Percentiles rank a stretch among this genome's conserved stretches.
phyloP scores from a whole-genome alignment of 2,888 invertebrate genomes.

The Tupiocoris notatus region DNA sequence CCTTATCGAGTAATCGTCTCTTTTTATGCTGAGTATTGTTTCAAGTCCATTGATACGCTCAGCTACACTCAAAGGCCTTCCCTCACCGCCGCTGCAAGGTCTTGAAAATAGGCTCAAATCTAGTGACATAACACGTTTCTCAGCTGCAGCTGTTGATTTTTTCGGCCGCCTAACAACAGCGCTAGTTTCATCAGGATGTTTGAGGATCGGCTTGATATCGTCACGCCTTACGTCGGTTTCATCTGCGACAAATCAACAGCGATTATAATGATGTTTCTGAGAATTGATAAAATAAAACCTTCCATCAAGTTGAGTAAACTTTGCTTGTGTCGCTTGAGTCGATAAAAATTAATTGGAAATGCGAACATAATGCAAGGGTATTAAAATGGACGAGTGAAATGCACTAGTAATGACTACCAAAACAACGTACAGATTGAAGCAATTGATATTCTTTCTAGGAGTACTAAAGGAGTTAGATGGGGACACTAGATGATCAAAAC shows the following conservation, averaged over 20 bases:
- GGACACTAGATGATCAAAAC: no score
- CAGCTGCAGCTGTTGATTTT: conserved; percentile 1
- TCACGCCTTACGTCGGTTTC: conserved; percentile 31
- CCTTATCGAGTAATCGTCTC: conserved; percentile 30
- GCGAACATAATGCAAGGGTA: no score
- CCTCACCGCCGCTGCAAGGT: conserved; percentile 19
- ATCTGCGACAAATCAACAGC: background rate
- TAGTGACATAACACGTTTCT: conserved; percentile 35
- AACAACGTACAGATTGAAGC: no score
- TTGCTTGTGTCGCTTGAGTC: no score
- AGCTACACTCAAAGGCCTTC: conserved; percentile 61
- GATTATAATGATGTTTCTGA: no score
- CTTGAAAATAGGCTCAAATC: conserved; percentile 24
- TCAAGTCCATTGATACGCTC: conserved; percentile 69
- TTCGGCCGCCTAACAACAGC: conserved; percentile 24
- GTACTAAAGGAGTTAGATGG: no score
- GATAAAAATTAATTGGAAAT: no score
- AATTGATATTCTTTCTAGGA: no score
- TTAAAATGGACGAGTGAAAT: no score
- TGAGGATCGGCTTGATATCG: conserved; percentile 41
- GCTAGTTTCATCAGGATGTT: conserved; percentile 23
- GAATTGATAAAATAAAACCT: no score
- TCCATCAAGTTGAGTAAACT: no score
- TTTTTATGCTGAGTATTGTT: conserved; percentile 52
- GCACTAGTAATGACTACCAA: no score